A percentile compares a stretch with the other conserved stretches of the same genome.
Conservation (phyloP, 23 tunicate species). For the Ascidia mentula region DNA sequence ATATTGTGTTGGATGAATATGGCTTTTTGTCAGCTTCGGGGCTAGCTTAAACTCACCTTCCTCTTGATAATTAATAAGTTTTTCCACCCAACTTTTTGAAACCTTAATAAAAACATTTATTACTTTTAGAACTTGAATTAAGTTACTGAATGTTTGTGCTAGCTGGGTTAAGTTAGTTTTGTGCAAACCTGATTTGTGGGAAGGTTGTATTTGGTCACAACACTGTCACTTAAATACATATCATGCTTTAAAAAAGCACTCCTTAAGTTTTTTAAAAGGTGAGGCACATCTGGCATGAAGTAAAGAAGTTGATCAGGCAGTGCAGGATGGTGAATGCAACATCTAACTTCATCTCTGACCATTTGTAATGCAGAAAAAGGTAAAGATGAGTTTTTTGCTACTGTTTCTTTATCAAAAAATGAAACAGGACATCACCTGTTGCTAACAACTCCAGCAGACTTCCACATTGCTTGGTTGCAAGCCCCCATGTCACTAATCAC, state of each 20-base stretch:
- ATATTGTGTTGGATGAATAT: background rate
- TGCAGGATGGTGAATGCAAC: background rate
- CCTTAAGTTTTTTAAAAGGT: conserved; percentile 10
- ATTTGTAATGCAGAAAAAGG: background rate
- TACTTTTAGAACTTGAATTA: no score
- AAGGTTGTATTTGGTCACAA: background rate
- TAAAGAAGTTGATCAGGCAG: background rate
- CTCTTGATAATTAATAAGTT: background rate
- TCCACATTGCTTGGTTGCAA: conserved; percentile 23
- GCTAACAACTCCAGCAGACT: conserved; percentile 21
- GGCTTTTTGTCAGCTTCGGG: conserved; percentile 1
- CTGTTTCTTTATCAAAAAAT: no score
- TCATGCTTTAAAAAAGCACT: conserved; percentile 4
- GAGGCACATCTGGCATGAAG: conserved; percentile 17
- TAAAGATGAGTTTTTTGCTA: background rate
- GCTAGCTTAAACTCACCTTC: background rate
- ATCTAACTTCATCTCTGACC: conserved; percentile 13
- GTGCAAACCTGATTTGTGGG: background rate
- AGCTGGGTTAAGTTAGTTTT: no score
- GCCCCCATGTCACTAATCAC: no score
- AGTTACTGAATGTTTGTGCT: no score
- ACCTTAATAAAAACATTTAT: no score
- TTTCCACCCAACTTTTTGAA: background rate
- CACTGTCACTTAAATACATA: background rate
- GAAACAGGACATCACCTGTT: conserved; percentile 7